A percentile compares a stretch with the other conserved stretches of the same genome.
Evolutionary conservation across 2,797 vertebrate species (phyloP).

Genomic region (Thripadectes ignobilis): DNA sequence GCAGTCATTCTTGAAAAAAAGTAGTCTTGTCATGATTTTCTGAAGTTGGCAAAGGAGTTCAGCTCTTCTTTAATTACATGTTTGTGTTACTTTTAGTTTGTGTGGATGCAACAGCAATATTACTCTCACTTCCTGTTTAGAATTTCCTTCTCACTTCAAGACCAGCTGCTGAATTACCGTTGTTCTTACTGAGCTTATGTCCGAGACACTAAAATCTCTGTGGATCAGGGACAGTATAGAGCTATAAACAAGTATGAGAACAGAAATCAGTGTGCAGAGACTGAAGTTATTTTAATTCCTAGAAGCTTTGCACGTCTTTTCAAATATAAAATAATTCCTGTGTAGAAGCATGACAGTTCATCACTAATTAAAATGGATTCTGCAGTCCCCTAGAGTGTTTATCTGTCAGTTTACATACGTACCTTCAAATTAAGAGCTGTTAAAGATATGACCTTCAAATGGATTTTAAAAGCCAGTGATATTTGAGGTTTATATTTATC

Average conservation of each 20-base stretch:
- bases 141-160: background rate
- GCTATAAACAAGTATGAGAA: background rate
- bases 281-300: conserved; percentile 18
- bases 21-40: background rate
- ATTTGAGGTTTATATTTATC: background rate
- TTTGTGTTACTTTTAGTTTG: background rate
- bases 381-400: background rate
- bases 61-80: background rate
- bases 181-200: background rate
- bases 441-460: background rate
- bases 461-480: background rate
- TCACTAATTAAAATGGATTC: conserved; percentile 43
- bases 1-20: background rate
- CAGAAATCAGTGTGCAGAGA: background rate
- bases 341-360: background rate
- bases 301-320: background rate
- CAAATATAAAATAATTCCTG: background rate
- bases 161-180: background rate
- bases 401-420: conserved; percentile 10
- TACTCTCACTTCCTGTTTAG: background rate
- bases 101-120: background rate
- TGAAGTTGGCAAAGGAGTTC: background rate
- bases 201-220: background rate
- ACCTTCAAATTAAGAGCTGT: background rate
- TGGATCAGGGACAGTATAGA: background rate